Percentiles rank a stretch among this genome's conserved stretches.
Conservation (phyloP, 2,888 invertebrate genomes). For the Caenorhabditis doughertyi region DNA sequence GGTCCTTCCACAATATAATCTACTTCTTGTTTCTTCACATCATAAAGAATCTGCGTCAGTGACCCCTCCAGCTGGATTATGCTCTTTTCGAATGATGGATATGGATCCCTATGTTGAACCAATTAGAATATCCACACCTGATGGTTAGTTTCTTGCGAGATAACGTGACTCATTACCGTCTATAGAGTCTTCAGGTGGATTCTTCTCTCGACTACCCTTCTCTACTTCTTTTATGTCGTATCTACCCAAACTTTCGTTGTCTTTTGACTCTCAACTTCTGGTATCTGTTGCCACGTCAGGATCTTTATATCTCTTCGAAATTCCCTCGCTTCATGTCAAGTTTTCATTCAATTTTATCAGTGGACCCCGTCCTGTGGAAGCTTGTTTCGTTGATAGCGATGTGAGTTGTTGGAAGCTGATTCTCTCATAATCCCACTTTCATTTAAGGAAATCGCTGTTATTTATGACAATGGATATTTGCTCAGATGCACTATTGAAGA, state of each 20-base stretch:
- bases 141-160: conserved; percentile 37
- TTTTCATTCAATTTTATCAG: conserved; percentile 59
- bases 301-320: conserved; percentile 66
- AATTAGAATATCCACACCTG: conserved; percentile 46
- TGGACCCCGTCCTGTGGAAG: conserved; percentile 65
- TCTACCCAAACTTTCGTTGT: conserved; percentile 61
- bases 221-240: conserved; percentile 58
- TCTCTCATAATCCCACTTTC: neutral
- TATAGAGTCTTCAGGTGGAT: conserved; percentile 54
- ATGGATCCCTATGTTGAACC: conserved; percentile 65
- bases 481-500: conserved; percentile 60
- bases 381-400: conserved; percentile 66
- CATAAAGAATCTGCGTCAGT: conserved; percentile 50
- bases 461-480: conserved; percentile 68
- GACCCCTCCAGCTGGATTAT: conserved; percentile 62
- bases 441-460: conserved; percentile 69
- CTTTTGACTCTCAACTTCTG: conserved; percentile 46
- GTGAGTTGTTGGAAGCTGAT: conserved; percentile 19
- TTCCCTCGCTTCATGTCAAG: conserved; percentile 55
- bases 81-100: conserved; percentile 67
- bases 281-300: conserved; percentile 67
- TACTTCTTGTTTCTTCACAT: conserved; percentile 66
- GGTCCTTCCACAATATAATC: conserved; percentile 61
- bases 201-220: conserved; percentile 64
- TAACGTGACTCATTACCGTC: neutral